These are phyloP conservation scores for Sinella curviseta DNA, from an alignment of 1,140 invertebrate genomes.

Conservation along the genomic window DNA sequence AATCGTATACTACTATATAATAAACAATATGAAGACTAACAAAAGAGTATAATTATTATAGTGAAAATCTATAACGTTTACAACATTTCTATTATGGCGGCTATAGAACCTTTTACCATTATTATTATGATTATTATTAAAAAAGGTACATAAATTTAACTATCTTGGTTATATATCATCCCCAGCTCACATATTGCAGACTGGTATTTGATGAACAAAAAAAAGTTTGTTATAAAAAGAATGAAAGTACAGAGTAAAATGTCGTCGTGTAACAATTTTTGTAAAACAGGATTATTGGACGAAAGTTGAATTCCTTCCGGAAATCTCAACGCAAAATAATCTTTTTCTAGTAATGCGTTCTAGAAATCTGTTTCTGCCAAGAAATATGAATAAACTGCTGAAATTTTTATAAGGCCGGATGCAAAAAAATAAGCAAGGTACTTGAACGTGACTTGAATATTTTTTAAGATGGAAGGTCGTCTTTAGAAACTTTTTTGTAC, in stretches of 20 bases:
- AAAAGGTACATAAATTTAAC: no score
- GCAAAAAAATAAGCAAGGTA: conserved; percentile 18
- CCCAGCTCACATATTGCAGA: conserved; percentile 4
- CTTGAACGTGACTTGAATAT: not conserved
- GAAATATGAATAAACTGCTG: not conserved
- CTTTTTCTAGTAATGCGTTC: no score
- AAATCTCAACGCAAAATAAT: no score
- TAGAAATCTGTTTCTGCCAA: not conserved
- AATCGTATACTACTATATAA: not conserved
- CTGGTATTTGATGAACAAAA: conserved; percentile 8
- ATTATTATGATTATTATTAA: no score
- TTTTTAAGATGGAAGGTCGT: no score
- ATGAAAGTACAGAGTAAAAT: no score
- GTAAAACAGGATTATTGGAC: no score
- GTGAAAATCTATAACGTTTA: not conserved
- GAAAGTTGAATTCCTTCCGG: no score
- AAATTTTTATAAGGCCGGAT: not conserved
- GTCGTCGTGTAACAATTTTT: not conserved
- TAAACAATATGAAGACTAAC: not conserved
- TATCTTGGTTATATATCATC: no score
- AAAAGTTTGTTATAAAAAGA: not conserved
- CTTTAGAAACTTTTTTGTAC: no score
- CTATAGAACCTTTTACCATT: no score
- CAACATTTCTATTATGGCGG: not conserved
- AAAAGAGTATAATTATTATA: not conserved